These are phyloP conservation scores for Chymomyza amoena DNA, from an alignment of 2,888 invertebrate genomes.

Conservation along the genomic window DNA sequence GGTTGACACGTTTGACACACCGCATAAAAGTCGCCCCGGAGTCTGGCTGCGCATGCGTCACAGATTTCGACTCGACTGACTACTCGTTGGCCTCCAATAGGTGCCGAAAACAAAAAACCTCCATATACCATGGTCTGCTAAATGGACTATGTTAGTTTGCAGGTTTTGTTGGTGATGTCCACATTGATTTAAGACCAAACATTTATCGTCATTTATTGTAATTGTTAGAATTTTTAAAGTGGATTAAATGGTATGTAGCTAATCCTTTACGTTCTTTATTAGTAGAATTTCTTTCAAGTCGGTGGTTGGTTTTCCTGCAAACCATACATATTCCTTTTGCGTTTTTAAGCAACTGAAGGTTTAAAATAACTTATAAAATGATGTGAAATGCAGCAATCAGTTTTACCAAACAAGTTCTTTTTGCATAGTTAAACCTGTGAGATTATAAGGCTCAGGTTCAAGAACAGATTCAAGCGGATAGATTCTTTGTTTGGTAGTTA, in stretches of 20 bases:
- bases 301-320: no score
- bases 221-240: constrained; percentile 48
- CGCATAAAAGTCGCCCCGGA: constrained; percentile 11
- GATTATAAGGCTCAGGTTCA: no score
- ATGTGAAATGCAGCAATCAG: neutral
- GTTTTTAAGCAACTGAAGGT: neutral
- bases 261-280: neutral
- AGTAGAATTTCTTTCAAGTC: no score
- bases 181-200: constrained; percentile 58
- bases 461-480: no score
- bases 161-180: constrained; percentile 15
- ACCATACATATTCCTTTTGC: no score
- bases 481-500: no score
- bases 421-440: no score
- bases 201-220: constrained; percentile 71
- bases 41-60: neutral
- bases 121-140: neutral
- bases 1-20: constrained; percentile 65
- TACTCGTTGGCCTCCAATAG: neutral
- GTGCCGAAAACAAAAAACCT: neutral
- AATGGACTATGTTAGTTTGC: neutral
- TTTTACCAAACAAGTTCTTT: no score
- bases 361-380: neutral
- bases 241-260: neutral
- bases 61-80: neutral